A percentile compares a stretch with the other conserved stretches of the same genome.
phyloP scores from a whole-genome alignment of 2,888 invertebrate species.

The Ormyrus rosae region DNA sequence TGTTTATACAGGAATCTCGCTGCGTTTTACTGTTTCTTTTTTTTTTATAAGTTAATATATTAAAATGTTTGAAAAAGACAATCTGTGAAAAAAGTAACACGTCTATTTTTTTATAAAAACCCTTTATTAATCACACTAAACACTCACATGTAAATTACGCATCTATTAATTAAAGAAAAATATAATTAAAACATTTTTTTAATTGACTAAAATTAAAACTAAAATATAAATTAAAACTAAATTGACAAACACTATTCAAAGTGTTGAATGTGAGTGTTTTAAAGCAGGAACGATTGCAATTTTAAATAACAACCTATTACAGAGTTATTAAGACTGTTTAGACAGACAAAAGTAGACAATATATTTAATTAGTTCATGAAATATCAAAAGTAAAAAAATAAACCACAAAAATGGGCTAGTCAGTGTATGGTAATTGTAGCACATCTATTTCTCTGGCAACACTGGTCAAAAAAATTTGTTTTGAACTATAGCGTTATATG shows the following conservation, averaged over 20 bases:
- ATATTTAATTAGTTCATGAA: background rate
- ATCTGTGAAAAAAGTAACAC: slow-evolving; percentile 25
- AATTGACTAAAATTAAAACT: slow-evolving; percentile 32
- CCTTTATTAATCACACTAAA: slow-evolving; percentile 39
- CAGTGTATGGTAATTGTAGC: slow-evolving; percentile 21
- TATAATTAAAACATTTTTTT: slow-evolving; percentile 19
- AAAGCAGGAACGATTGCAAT: slow-evolving; percentile 24
- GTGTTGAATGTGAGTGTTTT: slow-evolving; percentile 10
- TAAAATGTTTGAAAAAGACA: slow-evolving; percentile 51
- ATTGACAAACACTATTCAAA: background rate
- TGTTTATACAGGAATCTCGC: slow-evolving; percentile 57
- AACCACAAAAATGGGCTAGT: slow-evolving; percentile 41
- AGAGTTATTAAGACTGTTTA: too few species aligned
- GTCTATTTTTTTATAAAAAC: slow-evolving; percentile 43
- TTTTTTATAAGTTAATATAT: slow-evolving; percentile 56
- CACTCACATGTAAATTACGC: slow-evolving; percentile 24
- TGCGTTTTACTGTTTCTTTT: slow-evolving; percentile 52
- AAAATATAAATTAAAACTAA: slow-evolving; percentile 23
- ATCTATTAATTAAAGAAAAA: slow-evolving; percentile 18
- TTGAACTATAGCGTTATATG: slow-evolving; percentile 41
- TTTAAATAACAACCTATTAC: background rate
- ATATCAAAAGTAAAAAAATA: slow-evolving; percentile 15
- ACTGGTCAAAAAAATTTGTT: slow-evolving; percentile 37
- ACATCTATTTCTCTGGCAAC: slow-evolving; percentile 1
- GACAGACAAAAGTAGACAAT: too few species aligned